Conservation (phyloP, 2,797 vertebrate genomes). For the Poeciliopsis gracilis region DNA sequence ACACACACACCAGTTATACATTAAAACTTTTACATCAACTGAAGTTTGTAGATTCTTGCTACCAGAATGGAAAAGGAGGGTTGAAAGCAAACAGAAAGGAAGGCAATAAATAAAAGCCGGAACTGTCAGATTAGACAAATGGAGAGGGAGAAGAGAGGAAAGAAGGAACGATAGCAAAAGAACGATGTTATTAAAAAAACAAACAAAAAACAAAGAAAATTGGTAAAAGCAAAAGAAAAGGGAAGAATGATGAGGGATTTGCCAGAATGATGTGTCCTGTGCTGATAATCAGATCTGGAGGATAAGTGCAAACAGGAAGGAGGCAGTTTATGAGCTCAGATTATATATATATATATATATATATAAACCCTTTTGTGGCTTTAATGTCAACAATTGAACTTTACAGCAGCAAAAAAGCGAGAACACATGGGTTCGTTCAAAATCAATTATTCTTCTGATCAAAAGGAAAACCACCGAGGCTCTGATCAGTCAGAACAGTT, state of each 20-base stretch:
- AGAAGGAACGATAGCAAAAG: background rate
- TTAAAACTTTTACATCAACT: background rate
- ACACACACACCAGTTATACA: background rate
- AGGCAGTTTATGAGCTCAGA: conserved; percentile 28
- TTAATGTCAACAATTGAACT: background rate
- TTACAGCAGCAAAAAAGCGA: background rate
- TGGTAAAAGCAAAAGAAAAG: background rate
- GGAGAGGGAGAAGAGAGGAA: background rate
- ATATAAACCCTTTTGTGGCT: background rate
- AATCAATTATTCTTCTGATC: background rate
- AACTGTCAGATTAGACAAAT: background rate
- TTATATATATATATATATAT: background rate
- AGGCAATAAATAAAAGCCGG: background rate
- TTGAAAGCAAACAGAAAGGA: background rate
- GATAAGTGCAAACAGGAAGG: conserved; percentile 42
- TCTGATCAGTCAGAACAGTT: background rate
- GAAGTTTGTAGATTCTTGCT: background rate
- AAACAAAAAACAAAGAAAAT: background rate
- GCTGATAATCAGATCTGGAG: background rate
- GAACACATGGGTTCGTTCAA: background rate
- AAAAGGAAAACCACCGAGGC: background rate
- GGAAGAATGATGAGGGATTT: background rate
- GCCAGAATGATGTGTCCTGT: background rate
- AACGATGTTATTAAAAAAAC: background rate
- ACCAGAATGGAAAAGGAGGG: background rate